phyloP scores from a whole-genome alignment of 2,797 vertebrate species.

The Alca torda region DNA sequence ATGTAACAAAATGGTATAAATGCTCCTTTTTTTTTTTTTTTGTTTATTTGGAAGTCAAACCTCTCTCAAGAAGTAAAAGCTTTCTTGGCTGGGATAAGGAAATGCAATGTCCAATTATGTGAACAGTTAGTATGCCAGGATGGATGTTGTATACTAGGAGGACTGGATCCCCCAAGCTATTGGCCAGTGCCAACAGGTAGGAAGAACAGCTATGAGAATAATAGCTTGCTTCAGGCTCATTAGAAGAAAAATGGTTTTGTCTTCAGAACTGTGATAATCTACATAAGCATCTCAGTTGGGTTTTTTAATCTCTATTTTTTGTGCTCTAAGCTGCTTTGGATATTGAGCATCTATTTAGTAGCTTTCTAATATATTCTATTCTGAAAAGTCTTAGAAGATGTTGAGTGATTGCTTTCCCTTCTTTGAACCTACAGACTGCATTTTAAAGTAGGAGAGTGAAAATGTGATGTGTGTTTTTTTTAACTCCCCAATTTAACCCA shows the following conservation, averaged over 20 bases:
- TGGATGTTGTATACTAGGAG: background rate
- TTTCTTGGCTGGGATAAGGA: background rate
- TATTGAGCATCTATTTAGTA: background rate
- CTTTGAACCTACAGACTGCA: slow-evolving; percentile 34
- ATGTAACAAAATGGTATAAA: background rate
- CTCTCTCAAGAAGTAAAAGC: background rate
- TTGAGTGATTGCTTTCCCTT: slow-evolving; percentile 10
- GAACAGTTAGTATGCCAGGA: background rate
- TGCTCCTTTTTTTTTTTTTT: background rate
- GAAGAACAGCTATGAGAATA: background rate
- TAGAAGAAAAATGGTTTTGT: background rate
- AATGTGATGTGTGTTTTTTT: slow-evolving; percentile 34
- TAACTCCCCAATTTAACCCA: slow-evolving; percentile 21
- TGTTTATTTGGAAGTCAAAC: background rate
- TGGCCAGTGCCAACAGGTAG: background rate
- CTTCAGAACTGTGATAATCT: background rate
- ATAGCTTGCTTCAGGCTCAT: background rate
- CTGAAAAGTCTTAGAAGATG: background rate
- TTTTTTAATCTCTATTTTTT: background rate
- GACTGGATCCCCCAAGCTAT: background rate
- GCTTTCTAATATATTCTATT: background rate
- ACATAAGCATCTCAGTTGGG: background rate
- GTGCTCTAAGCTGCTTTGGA: background rate
- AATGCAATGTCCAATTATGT: background rate
- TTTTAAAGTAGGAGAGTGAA: slow-evolving; percentile 24